Conservation (phyloP, 2,888 invertebrate species). For the Scaptomyza cyrtandrae region DNA sequence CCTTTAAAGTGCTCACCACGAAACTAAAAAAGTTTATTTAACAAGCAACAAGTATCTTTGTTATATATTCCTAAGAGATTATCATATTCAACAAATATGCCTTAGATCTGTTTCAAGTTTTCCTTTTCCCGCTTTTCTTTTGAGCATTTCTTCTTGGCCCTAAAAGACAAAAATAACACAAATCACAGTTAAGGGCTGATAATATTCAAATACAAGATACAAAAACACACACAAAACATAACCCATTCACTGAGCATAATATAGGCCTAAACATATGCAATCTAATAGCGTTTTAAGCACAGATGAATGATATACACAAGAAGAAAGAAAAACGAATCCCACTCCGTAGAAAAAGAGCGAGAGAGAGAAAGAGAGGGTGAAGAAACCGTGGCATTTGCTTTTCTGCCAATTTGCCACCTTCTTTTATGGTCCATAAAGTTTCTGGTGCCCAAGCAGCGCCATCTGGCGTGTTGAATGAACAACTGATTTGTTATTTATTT, state of each 20-base stretch:
- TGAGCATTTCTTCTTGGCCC: not conserved
- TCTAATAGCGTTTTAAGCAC: conserved; percentile 71
- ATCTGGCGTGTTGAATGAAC: conserved; percentile 51
- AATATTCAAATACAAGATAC: not conserved
- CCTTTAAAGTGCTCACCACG: too few relatives aligned
- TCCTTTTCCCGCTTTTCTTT: not conserved
- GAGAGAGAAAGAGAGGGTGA: not conserved
- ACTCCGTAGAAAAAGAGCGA: not conserved
- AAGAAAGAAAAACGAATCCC: not conserved
- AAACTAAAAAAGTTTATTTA: too few relatives aligned
- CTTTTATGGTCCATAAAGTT: conserved; percentile 77
- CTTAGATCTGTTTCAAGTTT: not conserved
- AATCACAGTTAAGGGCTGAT: conserved; percentile 31
- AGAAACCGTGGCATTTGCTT: conserved; percentile 55
- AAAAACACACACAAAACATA: not conserved
- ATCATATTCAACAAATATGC: not conserved
- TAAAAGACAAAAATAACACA: not conserved
- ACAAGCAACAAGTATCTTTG: not conserved
- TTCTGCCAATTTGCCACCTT: conserved; percentile 65
- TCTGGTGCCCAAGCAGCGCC: conserved; percentile 38
- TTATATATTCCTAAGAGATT: not conserved
- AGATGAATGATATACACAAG: conserved; percentile 60
- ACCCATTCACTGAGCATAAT: conserved; percentile 28
- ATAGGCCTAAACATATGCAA: conserved; percentile 59
- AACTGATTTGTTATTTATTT: conserved; percentile 47